Percentiles rank a stretch among this genome's conserved stretches.
These are phyloP conservation scores for Sarcophaga rosellei DNA, from an alignment of 2,888 invertebrate genomes.

Conservation along the genomic window DNA sequence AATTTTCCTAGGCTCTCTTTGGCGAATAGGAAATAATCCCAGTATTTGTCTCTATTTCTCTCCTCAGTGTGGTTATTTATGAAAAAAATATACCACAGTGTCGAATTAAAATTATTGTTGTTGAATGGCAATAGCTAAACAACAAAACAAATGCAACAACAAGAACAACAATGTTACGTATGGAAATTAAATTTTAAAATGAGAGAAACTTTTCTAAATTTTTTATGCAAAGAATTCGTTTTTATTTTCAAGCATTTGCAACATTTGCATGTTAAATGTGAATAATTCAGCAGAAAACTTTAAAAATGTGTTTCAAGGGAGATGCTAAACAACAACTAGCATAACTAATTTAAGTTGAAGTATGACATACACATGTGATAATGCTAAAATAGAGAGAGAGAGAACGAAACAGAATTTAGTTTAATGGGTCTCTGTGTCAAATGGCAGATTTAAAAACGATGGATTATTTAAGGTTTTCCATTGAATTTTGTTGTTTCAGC, in stretches of 20 bases:
- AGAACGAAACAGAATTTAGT: not conserved
- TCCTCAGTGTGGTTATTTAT: not conserved
- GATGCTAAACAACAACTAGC: not conserved
- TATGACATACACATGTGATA: not conserved
- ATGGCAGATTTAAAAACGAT: slow-evolving; percentile 1
- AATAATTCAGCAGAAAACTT: slow-evolving; percentile 22
- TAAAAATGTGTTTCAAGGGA: not conserved
- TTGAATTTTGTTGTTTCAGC: not conserved
- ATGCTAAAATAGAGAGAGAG: not conserved
- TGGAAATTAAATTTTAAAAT: not conserved
- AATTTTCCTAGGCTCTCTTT: not conserved
- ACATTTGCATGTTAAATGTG: slow-evolving; percentile 24
- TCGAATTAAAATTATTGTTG: slow-evolving; percentile 6
- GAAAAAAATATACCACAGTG: not conserved
- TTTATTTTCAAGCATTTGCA: not conserved
- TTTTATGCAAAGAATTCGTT: not conserved
- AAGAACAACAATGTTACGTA: not conserved
- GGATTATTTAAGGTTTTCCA: not conserved
- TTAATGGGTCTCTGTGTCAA: slow-evolving; percentile 60
- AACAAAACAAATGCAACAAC: not conserved
- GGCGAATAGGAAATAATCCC: slow-evolving; percentile 10
- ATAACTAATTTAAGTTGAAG: not conserved
- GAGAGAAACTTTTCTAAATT: slow-evolving; percentile 12
- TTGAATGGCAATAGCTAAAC: not conserved
- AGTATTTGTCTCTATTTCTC: slow-evolving; percentile 21